phyloP scores from a whole-genome alignment of 2,113 vertebrate species.

The Albula glossodonta region DNA sequence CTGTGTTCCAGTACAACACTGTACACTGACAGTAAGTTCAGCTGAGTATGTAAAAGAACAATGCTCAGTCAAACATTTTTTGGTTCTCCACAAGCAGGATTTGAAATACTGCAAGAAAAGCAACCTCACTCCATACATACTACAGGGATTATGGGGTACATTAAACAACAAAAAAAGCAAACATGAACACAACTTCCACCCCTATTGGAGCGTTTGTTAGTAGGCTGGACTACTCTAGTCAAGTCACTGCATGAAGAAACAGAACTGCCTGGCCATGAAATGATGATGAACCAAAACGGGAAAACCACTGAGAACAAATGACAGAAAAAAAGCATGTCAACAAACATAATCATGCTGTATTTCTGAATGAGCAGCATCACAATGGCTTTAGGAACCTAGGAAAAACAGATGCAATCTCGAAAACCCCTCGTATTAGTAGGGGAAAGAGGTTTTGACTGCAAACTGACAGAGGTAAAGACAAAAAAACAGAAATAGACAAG shows the following conservation, averaged over 20 bases:
- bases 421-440: conserved; percentile 45
- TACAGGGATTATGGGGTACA: conserved; percentile 10
- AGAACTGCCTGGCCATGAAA: conserved; percentile 6
- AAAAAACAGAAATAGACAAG: conserved; percentile 44
- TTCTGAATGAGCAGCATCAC: conserved; percentile 58
- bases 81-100: conserved; percentile 60
- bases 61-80: conserved; percentile 50
- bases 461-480: conserved; percentile 27
- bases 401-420: conserved; percentile 43
- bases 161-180: conserved; percentile 26
- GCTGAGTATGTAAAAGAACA: conserved; percentile 48
- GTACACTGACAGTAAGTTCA: conserved; percentile 37
- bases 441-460: conserved; percentile 46
- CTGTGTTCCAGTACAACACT: conserved; percentile 20
- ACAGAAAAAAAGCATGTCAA: conserved; percentile 48
- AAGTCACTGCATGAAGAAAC: conserved; percentile 32
- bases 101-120: conserved; percentile 49
- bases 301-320: conserved; percentile 41
- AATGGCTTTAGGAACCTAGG: conserved; percentile 52
- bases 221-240: conserved; percentile 47
- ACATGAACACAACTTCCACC: conserved; percentile 36
- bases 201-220: conserved; percentile 65
- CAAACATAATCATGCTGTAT: conserved; percentile 42
- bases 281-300: conserved; percentile 36
- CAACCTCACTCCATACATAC: conserved; percentile 46